Conservation (phyloP, 2,113 vertebrate species). For the Chrysemys picta region DNA sequence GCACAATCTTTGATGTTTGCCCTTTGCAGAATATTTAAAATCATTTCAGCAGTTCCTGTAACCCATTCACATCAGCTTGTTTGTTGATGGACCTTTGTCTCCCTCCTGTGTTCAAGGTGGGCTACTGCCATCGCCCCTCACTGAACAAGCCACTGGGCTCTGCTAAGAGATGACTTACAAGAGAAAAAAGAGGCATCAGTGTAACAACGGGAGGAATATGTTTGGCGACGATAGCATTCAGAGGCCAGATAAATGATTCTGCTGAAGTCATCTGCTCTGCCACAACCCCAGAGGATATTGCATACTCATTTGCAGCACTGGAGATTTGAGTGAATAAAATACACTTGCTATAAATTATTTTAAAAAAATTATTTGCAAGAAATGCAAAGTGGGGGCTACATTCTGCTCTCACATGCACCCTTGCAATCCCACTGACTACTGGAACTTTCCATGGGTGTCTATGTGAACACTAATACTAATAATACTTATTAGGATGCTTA, state of each 20-base stretch:
- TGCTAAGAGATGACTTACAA: background rate
- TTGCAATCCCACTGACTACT: accelerated
- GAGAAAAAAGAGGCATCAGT: background rate
- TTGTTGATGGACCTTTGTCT: background rate
- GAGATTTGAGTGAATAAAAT: background rate
- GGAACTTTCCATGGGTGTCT: background rate
- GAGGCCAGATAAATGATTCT: background rate
- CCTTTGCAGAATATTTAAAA: background rate
- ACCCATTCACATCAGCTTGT: background rate
- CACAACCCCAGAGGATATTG: background rate
- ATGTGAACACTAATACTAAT: background rate
- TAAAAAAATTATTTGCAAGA: accelerated
- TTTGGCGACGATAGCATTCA: accelerated
- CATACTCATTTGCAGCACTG: background rate
- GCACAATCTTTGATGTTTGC: background rate
- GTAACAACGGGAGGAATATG: accelerated
- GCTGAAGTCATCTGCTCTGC: background rate
- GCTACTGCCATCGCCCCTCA: background rate
- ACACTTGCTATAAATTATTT: accelerated
- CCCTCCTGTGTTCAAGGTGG: conserved; percentile 43
- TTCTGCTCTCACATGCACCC: accelerated
- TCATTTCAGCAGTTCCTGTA: background rate
- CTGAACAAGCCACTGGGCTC: too few relatives aligned
- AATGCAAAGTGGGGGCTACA: accelerated
- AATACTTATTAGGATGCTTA: background rate